These are phyloP conservation scores for Plagiodera versicolora DNA, from an alignment of 2,888 invertebrate genomes.

Conservation along the genomic window DNA sequence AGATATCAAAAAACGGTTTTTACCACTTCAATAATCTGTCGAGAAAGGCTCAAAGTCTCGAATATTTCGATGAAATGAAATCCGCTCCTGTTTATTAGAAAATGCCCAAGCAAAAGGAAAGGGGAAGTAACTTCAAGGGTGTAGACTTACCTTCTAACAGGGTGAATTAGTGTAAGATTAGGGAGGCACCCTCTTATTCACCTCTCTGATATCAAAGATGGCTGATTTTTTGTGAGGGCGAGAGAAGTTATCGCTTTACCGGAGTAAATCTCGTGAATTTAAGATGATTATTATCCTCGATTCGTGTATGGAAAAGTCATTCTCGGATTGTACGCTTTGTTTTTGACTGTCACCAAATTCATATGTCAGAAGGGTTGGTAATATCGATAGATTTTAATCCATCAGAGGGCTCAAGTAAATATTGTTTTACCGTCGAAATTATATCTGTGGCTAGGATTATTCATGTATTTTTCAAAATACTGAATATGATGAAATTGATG, in stretches of 20 bases:
- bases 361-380: background rate
- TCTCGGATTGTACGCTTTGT: background rate
- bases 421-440: too few species aligned
- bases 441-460: too few species aligned
- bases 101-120: conserved; percentile 20
- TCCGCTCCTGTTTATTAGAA: conserved; percentile 13
- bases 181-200: conserved; percentile 45
- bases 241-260: conserved; percentile 13
- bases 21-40: too few species aligned
- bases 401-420: too few species aligned
- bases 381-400: too few species aligned
- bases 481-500: too few species aligned
- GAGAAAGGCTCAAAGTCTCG: too few species aligned
- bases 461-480: too few species aligned
- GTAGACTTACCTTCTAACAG: conserved; percentile 48
- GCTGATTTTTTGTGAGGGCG: conserved; percentile 43
- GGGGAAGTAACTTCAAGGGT: conserved; percentile 39
- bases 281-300: conserved; percentile 10
- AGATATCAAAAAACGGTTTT: too few species aligned
- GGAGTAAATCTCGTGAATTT: conserved; percentile 11
- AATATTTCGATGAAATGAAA: background rate
- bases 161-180: conserved; percentile 49
- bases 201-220: conserved; percentile 46
- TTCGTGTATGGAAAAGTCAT: conserved; percentile 2
- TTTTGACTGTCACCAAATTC: background rate